A percentile compares a stretch with the other conserved stretches of the same genome.
These are phyloP conservation scores for Willowsia nigromaculata DNA, from an alignment of 2,888 invertebrate species.

Conservation along the genomic window DNA sequence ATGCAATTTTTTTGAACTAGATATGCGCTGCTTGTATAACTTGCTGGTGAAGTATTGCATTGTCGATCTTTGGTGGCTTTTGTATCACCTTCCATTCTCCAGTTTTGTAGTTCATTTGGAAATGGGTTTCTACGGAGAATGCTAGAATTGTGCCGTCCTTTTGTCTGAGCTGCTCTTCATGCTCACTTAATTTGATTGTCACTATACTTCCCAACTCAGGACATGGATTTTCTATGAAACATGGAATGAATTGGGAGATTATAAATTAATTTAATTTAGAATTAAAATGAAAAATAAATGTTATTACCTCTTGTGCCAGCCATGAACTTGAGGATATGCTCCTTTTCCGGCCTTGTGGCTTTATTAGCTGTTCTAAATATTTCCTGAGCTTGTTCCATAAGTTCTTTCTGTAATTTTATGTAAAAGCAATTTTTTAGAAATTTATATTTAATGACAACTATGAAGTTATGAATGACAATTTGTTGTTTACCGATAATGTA, in stretches of 20 bases:
- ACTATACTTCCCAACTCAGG: conserved; percentile 98
- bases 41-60: conserved; percentile 63
- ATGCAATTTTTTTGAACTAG: neutral
- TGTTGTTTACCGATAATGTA: conserved; percentile 77
- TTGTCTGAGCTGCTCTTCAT: conserved; percentile 92
- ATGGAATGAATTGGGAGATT: too few species aligned
- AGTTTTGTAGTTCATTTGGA: conserved; percentile 99
- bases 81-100: conserved; percentile 98
- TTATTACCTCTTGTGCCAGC: conserved; percentile 94
- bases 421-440: neutral
- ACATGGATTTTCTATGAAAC: conserved; percentile 92
- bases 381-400: conserved; percentile 97
- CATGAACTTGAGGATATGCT: conserved; percentile 98
- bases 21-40: conserved; percentile 56
- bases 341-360: conserved; percentile 97
- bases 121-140: conserved; percentile 94
- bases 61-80: conserved; percentile 89
- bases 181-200: conserved; percentile 96
- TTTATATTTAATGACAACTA: neutral
- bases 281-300: neutral
- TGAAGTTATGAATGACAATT: neutral
- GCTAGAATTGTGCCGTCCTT: conserved; percentile 89
- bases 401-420: conserved; percentile 87
- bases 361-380: conserved; percentile 98
- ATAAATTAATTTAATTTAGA: too few species aligned